Percentiles rank a stretch among this genome's conserved stretches.
phyloP scores from a whole-genome alignment of 2,113 vertebrate genomes.

The Sciurus niger region DNA sequence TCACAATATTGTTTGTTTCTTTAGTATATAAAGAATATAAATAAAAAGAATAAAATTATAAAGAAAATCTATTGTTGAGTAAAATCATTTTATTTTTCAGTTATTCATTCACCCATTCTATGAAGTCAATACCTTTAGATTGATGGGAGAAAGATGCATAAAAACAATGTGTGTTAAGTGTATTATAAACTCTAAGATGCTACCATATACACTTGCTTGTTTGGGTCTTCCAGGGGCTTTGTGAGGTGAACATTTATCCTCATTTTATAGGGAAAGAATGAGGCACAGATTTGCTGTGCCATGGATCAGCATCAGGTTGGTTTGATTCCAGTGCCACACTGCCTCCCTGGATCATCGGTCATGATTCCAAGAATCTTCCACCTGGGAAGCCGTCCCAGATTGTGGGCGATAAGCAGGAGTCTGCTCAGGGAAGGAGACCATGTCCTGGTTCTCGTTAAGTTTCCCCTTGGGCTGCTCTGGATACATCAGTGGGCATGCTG shows the following conservation, averaged over 20 bases:
- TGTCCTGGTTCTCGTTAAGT: neutral
- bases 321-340: neutral
- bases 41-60: too few relatives aligned
- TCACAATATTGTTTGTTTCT: neutral
- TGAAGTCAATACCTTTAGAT: neutral
- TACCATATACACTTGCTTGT: neutral
- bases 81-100: neutral
- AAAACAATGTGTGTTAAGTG: neutral
- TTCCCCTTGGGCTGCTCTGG: neutral
- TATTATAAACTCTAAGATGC: neutral
- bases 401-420: neutral
- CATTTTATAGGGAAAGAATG: constrained; percentile 31
- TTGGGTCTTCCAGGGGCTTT: neutral
- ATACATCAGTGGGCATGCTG: constrained; percentile 60
- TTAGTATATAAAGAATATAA: neutral
- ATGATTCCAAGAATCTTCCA: neutral
- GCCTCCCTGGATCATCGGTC: neutral
- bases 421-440: neutral
- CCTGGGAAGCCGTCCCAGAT: neutral
- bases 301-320: neutral
- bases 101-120: neutral
- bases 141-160: neutral
- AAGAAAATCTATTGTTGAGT: neutral
- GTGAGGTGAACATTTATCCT: neutral
- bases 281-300: neutral